Evolutionary conservation across 2,113 vertebrate genomes (phyloP), one percentile per base, ranked within the genome.

Genomic region (Entomyzon cyanotis): DNA sequence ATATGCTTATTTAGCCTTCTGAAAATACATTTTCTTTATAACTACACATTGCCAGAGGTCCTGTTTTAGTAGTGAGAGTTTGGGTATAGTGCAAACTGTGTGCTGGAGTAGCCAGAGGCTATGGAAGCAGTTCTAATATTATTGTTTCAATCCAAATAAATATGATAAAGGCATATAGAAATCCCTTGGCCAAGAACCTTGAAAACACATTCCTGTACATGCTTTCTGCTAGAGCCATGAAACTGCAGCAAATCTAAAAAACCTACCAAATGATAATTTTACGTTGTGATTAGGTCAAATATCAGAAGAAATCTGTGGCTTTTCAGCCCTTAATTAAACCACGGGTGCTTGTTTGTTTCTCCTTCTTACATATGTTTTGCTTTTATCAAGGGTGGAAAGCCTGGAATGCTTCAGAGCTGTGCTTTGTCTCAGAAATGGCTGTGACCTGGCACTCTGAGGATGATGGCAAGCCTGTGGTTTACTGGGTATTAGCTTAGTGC

Each of bases 81-180:
- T 37, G 82, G 10, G 49, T 82, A 2, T 44, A 18, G 41, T 15
- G 33, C 13, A 63, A 23, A 47, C 68, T 90, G 13, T 53, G 23
- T 82, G 49, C 56, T 76, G 58, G 41, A 41, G 7, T 52, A 73
- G 46, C 78, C 67, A 62, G 44, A 65, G 76, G 49, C 70, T 91
- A 42, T 53, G 37, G 71, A 53, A 68, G 22, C 55, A 25, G 9
- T 64, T 49, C 49, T 62, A 15, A 41, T 70, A 7, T 53, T 77
- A 69, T 56, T 80, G 41, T 90, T 93, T 91, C 85, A 21, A 23
- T 88, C 20, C 73, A 83, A 90, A 80, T 31, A 82, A 93, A 69
- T 84, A 46, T 1, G 11, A 63, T 64, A 41, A 85, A 82, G 28
- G n/a, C 11, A 37, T 10, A n/a, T 73, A 71, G 12, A 59, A 63